Evolutionary conservation across 2,797 vertebrate genomes (phyloP).

Genomic region (Rhinogobio ventralis): DNA sequence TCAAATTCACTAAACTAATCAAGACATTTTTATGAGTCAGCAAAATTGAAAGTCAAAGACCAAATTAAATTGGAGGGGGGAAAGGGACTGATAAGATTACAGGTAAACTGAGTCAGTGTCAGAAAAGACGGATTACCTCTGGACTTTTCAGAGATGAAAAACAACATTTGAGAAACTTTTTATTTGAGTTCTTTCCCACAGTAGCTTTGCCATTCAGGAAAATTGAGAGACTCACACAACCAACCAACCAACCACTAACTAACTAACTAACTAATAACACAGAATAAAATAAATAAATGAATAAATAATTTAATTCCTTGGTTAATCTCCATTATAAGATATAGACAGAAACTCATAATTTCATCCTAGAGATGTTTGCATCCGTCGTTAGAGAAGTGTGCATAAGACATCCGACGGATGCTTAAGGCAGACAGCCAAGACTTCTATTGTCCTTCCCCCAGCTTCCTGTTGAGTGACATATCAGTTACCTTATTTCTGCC

Average conservation of each 20-base stretch:
- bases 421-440: conserved; percentile 12
- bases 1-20: conserved; percentile 69
- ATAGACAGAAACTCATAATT: background rate
- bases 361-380: background rate
- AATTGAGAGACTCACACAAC: background rate
- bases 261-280: too few species aligned
- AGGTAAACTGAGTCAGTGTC: conserved; percentile 49
- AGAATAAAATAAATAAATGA: too few species aligned
- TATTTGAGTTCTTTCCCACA: background rate
- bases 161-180: conserved; percentile 44
- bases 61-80: conserved; percentile 71
- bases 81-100: conserved; percentile 65
- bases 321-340: background rate
- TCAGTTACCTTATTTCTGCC: conserved; percentile 48
- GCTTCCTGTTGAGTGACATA: conserved; percentile 45
- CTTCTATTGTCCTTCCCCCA: conserved; percentile 25
- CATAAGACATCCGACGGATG: background rate
- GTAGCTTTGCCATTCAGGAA: background rate
- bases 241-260: too few species aligned
- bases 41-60: conserved; percentile 71
- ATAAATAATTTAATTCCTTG: background rate
- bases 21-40: conserved; percentile 67
- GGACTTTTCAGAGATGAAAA: conserved; percentile 64
- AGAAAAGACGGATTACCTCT: conserved; percentile 70
- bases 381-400: background rate